Evolutionary conservation across 2,888 invertebrate species (phyloP), one percentile per base, ranked within the genome.

Genomic region (Ligdia adustata): DNA sequence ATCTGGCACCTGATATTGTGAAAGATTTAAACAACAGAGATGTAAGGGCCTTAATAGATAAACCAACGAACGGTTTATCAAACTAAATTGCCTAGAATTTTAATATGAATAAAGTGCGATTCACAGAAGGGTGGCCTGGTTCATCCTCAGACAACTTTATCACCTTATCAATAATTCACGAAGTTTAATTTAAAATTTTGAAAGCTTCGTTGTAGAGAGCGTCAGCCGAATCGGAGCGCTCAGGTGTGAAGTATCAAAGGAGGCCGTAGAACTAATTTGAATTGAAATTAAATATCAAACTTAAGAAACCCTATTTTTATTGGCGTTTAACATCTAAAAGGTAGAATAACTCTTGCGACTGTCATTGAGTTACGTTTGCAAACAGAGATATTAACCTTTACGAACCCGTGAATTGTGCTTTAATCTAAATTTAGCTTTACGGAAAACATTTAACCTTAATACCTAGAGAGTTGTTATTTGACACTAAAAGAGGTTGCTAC

Each of bases 241-340:
- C 45, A 59, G 50, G 53, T 61, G 54, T 60, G 43, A 57, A 53
- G 55, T 55, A 56, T 60, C 55, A 63, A 60, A 62, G 39, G 52
- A 37, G 18, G 43, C 39, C 45, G 38, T 55, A 52, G 57, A 67
- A 63, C 52, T 66, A 62, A 74, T 70, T 72, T 65, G 53, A 64
- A 67, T 72, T 66, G 50, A 62, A 71, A 69, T 67, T 62, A 55
- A 62, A 62, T 54, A 41, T 38, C 22, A 15, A 58, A 62, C 57
- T 47, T 31, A 31, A 31, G 31, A 43, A 47, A 38, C 13, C 18
- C 24, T 2, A 18, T 26, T 37, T 41, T 32, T 7, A 40, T 5
- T 18, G 13, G 28, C 11, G 7, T 14, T 29, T 39, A 28, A 18
- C 7, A 14, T 1, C n/a, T 6, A 6, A 27, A 26, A 16, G 20